These are phyloP conservation scores for Morinoia aosen DNA, from an alignment of 2,888 invertebrate genomes.

Conservation along the genomic window DNA sequence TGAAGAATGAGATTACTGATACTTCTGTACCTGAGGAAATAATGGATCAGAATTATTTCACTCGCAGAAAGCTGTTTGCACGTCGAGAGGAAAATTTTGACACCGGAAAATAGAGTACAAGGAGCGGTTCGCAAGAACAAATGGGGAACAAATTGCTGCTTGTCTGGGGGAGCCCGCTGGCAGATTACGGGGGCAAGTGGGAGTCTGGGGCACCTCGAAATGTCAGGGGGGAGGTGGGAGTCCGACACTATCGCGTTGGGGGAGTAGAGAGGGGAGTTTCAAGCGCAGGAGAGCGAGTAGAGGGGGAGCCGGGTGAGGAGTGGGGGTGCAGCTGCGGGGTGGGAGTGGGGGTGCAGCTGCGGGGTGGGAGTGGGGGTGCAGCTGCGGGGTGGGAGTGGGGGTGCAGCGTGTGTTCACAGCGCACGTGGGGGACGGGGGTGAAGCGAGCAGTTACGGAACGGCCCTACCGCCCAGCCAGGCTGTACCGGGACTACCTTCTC, in stretches of 20 bases:
- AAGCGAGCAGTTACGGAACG: constrained; percentile 58
- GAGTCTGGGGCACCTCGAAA: neutral
- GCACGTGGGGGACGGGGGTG: constrained; percentile 54
- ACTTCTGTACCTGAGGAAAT: no score
- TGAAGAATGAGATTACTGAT: no score
- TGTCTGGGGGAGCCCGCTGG: neutral
- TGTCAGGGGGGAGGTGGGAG: neutral
- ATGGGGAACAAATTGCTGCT: neutral
- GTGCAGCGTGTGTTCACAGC: neutral
- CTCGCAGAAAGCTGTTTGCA: no score
- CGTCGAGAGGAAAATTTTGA: no score
- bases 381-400: neutral
- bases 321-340: neutral
- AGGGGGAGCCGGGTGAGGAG: neutral
- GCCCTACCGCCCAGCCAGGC: constrained; percentile 58
- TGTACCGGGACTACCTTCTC: neutral
- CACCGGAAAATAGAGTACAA: neutral
- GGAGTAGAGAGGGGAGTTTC: neutral
- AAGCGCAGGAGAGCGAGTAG: neutral
- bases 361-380: neutral
- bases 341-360: neutral
- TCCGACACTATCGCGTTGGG: neutral
- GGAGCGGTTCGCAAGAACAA: neutral
- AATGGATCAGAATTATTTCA: no score
- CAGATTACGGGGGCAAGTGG: neutral